Percentiles rank a stretch among this genome's conserved stretches.
These are phyloP conservation scores for Thymelicus acteon DNA, from an alignment of 2,888 invertebrate genomes.

Conservation along the genomic window DNA sequence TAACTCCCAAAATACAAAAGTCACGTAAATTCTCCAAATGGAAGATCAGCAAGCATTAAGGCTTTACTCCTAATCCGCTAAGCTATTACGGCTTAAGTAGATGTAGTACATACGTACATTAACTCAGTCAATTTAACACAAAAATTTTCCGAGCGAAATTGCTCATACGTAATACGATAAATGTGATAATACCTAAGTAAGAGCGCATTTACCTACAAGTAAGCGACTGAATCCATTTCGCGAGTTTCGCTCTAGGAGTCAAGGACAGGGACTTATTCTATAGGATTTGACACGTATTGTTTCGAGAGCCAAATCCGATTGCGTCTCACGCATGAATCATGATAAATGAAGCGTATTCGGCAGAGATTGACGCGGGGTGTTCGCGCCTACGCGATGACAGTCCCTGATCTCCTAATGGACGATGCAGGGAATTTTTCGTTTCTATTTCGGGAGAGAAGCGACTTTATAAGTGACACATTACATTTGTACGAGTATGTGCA, in stretches of 20 bases:
- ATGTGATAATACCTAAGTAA: conserved; percentile 6
- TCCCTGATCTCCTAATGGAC: conserved; percentile 52
- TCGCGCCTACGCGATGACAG: conserved; percentile 48
- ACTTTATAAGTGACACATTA: conserved; percentile 17
- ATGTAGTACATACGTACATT: not conserved
- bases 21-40: not conserved
- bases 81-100: conserved; percentile 1
- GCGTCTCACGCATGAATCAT: conserved; percentile 46
- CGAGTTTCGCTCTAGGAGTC: conserved; percentile 19
- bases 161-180: conserved; percentile 1
- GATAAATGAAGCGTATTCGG: conserved; percentile 58
- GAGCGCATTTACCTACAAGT: conserved; percentile 19
- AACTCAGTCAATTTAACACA: not conserved
- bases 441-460: conserved; percentile 32
- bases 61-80: not conserved
- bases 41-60: not conserved
- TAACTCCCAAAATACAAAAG: not conserved
- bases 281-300: conserved; percentile 34
- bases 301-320: conserved; percentile 41
- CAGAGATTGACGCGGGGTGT: conserved; percentile 54
- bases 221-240: conserved; percentile 25
- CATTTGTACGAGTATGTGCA: not conserved
- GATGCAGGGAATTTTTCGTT: conserved; percentile 32
- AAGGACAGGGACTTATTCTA: conserved; percentile 28
- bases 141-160: conserved; percentile 7